Evolutionary conservation across 2,888 invertebrate species (phyloP).

Genomic region (Amiota mariae): DNA sequence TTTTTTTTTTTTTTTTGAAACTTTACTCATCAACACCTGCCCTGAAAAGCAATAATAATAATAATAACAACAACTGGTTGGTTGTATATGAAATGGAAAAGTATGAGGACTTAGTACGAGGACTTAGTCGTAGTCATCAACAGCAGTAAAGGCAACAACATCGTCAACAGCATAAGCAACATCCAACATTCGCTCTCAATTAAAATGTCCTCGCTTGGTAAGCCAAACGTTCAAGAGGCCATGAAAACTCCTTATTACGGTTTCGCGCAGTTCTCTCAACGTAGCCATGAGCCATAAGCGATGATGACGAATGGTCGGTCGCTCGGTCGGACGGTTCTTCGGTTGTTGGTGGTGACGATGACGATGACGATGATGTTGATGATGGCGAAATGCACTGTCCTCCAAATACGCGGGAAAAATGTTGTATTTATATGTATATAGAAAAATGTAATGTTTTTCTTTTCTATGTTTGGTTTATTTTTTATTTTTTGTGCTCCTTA

Average conservation of each 20-base stretch:
- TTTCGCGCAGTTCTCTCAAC: slow-evolving; percentile 50
- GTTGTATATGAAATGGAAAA: not conserved
- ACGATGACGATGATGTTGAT: not conserved
- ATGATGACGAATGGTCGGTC: not conserved
- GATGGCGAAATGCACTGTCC: slow-evolving; percentile 21
- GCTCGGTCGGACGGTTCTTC: not conserved
- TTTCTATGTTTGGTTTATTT: too few species aligned
- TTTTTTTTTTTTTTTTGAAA: slow-evolving; percentile 12
- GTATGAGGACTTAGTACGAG: slow-evolving; percentile 35
- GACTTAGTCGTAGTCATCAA: slow-evolving; percentile 47
- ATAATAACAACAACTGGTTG: not conserved
- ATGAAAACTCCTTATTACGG: slow-evolving; percentile 67
- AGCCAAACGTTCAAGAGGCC: slow-evolving; percentile 66
- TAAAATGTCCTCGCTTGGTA: slow-evolving; percentile 68
- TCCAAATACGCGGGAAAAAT: slow-evolving; percentile 8
- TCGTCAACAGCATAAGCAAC: slow-evolving; percentile 41
- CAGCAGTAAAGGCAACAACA: slow-evolving; percentile 54
- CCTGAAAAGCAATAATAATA: slow-evolving; percentile 38
- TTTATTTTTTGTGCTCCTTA: slow-evolving; percentile 52
- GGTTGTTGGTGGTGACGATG: not conserved
- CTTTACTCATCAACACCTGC: slow-evolving; percentile 63
- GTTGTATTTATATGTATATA: too few species aligned
- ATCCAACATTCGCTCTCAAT: slow-evolving; percentile 54
- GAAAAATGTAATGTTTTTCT: too few species aligned
- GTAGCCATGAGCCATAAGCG: slow-evolving; percentile 36